phyloP scores from a whole-genome alignment of 37 sponge, comb jelly and placozoan genomes.

The Sycon ciliatum region DNA sequence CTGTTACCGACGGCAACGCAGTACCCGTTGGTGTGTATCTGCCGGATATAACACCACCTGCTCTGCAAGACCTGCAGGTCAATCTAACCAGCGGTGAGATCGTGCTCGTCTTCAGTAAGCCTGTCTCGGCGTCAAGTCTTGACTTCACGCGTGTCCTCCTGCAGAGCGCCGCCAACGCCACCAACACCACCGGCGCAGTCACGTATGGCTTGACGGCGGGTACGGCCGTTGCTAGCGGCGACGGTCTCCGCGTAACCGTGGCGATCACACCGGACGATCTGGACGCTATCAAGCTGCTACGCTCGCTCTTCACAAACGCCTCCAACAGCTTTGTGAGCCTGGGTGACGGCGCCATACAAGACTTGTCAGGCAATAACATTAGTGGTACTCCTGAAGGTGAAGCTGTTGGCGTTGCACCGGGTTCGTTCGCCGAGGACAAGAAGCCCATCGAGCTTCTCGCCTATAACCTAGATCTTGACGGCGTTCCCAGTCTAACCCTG shows the following conservation, averaged over 20 bases:
- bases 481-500: constrained; percentile 47
- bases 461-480: constrained; percentile 60
- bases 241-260: constrained; percentile 50
- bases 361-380: constrained; percentile 70
- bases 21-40: background rate
- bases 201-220: constrained; percentile 35
- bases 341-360: constrained; percentile 37
- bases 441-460: constrained; percentile 34
- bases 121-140: constrained; percentile 40
- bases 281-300: constrained; percentile 64
- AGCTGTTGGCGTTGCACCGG: constrained; percentile 40
- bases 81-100: constrained; percentile 20
- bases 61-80: background rate
- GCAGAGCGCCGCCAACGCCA: constrained; percentile 31
- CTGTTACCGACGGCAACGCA: constrained; percentile 65
- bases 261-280: constrained; percentile 23
- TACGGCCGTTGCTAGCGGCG: constrained; percentile 29
- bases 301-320: constrained; percentile 25
- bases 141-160: constrained; percentile 32
- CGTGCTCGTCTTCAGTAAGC: constrained; percentile 63
- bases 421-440: constrained; percentile 41
- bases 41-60: constrained; percentile 19
- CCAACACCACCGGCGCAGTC: constrained; percentile 24
- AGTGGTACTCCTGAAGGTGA: constrained; percentile 21
- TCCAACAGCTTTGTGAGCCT: constrained; percentile 48